Base-by-base conservation (phyloP, 2,113 vertebrate genomes). In the Xenopus laevis region DNA sequence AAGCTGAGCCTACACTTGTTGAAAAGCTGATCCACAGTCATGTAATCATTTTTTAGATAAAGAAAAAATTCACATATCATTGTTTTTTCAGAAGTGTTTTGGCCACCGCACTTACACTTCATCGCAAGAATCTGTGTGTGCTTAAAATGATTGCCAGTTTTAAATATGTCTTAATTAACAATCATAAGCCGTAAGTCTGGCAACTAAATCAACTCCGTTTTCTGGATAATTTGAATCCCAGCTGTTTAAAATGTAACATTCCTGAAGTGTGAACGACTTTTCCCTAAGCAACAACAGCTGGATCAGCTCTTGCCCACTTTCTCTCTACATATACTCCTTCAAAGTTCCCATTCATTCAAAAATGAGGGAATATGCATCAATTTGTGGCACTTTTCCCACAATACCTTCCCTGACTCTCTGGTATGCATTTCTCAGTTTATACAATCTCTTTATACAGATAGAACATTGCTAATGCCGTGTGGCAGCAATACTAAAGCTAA, bases 221-320 rank as follows among this genome's bases (percentile, higher is more conserved):
- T 45, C 60, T 76, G 73, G 73, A 59, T 68, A 66, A 76, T 69
- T 76, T 63, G 17, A 69, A 68, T 62, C 59, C 73, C 65, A 69
- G 65, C 66, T 69, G 65, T 67, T 69, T 69, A 76, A 76, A 76
- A 76, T 63, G 66, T 69, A 76, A 55, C 73, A 76, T 69, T 76
- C 73, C 66, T 69, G 13, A 69, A 69, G 73, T 76, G 73, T 76
- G 65, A 76, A 76, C 53, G 16, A 23, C 58, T 52, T 68, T 68
- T 66, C 65, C 59, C 65, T 69, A 69, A 69, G 73, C 58, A 76
- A 76, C 65, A 76, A 69, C 73, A 76, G 73, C 73, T 76, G 73
- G 73, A 68, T 55, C 53, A 69, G 57, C 65, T 76, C 73, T 50
- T 64, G 45, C 33, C 33, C 33, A 9, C 4, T 27, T 40, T 40